Conservation (phyloP, 2,888 invertebrate genomes). For the Selenia dentaria region DNA sequence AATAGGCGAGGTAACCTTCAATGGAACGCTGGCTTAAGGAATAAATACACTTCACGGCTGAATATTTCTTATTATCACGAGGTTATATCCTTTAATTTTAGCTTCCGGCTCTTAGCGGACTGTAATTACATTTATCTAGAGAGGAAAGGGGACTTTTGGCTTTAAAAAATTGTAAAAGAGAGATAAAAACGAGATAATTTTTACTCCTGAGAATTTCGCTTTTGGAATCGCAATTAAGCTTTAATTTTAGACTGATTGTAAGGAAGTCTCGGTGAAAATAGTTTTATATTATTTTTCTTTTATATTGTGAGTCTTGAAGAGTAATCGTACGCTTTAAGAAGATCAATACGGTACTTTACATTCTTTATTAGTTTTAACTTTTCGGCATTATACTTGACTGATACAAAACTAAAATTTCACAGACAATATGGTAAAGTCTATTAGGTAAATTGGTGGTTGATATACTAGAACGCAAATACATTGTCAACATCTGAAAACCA, state of each 20-base stretch:
- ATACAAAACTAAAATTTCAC: no score
- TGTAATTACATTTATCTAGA: constrained; percentile 33
- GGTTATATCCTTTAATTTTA: constrained; percentile 30
- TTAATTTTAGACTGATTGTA: constrained; percentile 13
- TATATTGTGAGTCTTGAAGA: no score
- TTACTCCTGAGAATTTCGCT: constrained; percentile 12
- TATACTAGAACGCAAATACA: no score
- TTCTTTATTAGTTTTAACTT: no score
- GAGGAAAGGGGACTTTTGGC: constrained; percentile 23
- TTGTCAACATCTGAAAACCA: no score
- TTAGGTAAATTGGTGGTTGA: no score
- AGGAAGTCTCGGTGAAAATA: neutral
- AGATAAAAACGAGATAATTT: constrained; percentile 23
- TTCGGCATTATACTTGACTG: no score
- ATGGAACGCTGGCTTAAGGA: constrained; percentile 9
- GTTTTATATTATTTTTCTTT: no score
- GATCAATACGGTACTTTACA: no score
- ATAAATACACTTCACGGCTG: constrained; percentile 26
- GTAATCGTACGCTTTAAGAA: no score
- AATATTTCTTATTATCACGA: constrained; percentile 31
- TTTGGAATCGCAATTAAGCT: constrained; percentile 17
- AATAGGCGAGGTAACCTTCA: no score
- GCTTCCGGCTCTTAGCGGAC: constrained; percentile 27
- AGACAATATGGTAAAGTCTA: no score
- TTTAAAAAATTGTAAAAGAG: constrained; percentile 18